Evolutionary conservation across 2,888 invertebrate species (phyloP), one percentile per base, ranked within the genome.

Genomic region (Chalcis sispes): DNA sequence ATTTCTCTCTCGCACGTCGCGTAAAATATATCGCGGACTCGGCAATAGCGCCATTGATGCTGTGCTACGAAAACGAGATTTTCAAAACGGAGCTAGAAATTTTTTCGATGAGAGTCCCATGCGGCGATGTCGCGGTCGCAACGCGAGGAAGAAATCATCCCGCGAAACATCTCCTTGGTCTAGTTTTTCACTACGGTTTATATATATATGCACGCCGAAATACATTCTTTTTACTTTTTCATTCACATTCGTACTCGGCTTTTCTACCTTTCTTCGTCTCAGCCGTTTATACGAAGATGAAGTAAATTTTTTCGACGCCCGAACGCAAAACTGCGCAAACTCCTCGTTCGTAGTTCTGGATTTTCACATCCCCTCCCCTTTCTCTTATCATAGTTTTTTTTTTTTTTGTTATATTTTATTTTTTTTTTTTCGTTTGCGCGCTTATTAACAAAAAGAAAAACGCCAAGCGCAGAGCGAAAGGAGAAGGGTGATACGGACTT

Each of bases 71-170:
- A n/a, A 72, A 72, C 62, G 56, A 72, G 72, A 73, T 59, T 73
- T 73, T 73, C 50, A 32, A 62, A 62, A 54, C 13, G 27, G 27
- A 29, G 27, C 20, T 7, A 15, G 29, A 23, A 48, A 65, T 65
- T 64, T 64, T 29, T 23, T 32, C 48, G 29, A n/a, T 40, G 50
- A 73, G 50, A 73, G 66, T 73, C 73, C 48, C 66, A 73, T 73
- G 56, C 65, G 27, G 58, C 18, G n/a, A n/a, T n/a, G n/a, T n/a
- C 56, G 54, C 54, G 56, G 13, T 3, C 5, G 7, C 10, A n/a
- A n/a, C n/a, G 36, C 29, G 46, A 50, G 32, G 18, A 66, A 66
- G 18, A n/a, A n/a, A n/a, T n/a, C n/a, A n/a, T n/a, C 52, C 32
- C 54, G 56, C 25, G 36, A 66, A 42, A 56, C 73, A 65, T 73